Conservation (phyloP, 2,113 vertebrate genomes). For the Cyanoderma ruficeps region DNA sequence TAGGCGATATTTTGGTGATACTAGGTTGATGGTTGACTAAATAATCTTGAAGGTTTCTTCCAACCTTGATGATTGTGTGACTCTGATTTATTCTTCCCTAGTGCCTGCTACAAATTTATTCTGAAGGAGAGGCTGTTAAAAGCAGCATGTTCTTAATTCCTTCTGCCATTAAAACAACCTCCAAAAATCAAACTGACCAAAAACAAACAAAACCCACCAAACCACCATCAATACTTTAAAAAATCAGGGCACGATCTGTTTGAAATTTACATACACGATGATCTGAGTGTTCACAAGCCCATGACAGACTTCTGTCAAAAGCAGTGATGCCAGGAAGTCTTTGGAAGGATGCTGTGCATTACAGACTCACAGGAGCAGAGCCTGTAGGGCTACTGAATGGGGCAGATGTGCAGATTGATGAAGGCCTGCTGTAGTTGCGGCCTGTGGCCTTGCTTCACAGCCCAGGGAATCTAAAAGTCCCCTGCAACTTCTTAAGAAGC, state of each 20-base stretch:
- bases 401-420: neutral
- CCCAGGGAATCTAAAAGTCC: neutral
- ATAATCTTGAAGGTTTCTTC: neutral
- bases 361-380: neutral
- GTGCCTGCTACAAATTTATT: neutral
- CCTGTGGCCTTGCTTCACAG: neutral
- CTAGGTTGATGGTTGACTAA: neutral
- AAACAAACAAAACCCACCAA: too few species aligned
- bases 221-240: rapidly evolving
- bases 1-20: neutral
- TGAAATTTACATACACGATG: neutral
- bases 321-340: neutral
- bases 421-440: neutral
- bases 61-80: neutral
- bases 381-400: neutral
- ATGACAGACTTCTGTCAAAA: neutral
- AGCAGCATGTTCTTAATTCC: neutral
- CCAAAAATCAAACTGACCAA: neutral
- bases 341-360: neutral
- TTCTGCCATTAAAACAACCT: neutral
- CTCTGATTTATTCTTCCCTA: neutral
- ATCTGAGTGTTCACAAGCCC: neutral
- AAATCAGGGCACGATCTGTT: neutral
- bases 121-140: neutral
- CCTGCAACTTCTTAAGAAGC: neutral